phyloP scores from a whole-genome alignment of 1,140 invertebrate genomes.

The Tribolium madens region DNA sequence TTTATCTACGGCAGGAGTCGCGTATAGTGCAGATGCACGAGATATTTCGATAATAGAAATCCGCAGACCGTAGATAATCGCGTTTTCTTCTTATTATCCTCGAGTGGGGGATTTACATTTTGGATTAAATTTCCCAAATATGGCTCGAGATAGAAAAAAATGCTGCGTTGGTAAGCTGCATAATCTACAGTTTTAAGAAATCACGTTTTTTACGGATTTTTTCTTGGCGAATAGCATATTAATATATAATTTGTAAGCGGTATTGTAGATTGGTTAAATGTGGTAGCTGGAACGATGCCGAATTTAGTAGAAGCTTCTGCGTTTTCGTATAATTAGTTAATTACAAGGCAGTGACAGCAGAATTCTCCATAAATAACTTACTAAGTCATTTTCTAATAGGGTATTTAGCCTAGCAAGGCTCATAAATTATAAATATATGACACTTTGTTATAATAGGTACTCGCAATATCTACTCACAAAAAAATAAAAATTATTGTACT shows the following conservation, averaged over 20 bases:
- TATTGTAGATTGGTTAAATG: neutral
- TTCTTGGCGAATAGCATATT: neutral
- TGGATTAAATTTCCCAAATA: conserved; percentile 51
- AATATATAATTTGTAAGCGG: conserved; percentile 11
- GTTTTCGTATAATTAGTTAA: conserved; percentile 46
- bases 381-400: conserved; percentile 38
- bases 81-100: conserved; percentile 49
- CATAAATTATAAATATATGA: conserved; percentile 25
- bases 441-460: neutral
- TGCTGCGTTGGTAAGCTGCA: neutral
- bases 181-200: conserved; percentile 6
- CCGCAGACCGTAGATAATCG: conserved; percentile 52
- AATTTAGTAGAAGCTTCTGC: conserved; percentile 26
- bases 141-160: conserved; percentile 13
- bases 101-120: conserved; percentile 47
- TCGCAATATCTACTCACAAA: too few species aligned
- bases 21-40: conserved; percentile 42
- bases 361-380: conserved; percentile 47
- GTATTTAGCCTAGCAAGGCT: conserved; percentile 26
- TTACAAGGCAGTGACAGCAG: conserved; percentile 40
- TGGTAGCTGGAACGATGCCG: conserved; percentile 6
- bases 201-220: neutral
- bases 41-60: conserved; percentile 54
- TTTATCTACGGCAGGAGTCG: conserved; percentile 48
- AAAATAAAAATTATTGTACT: too few species aligned